Evolutionary conservation across 2,113 vertebrate genomes (phyloP), one percentile per base, ranked within the genome.

Genomic region (Gavialis gangeticus): DNA sequence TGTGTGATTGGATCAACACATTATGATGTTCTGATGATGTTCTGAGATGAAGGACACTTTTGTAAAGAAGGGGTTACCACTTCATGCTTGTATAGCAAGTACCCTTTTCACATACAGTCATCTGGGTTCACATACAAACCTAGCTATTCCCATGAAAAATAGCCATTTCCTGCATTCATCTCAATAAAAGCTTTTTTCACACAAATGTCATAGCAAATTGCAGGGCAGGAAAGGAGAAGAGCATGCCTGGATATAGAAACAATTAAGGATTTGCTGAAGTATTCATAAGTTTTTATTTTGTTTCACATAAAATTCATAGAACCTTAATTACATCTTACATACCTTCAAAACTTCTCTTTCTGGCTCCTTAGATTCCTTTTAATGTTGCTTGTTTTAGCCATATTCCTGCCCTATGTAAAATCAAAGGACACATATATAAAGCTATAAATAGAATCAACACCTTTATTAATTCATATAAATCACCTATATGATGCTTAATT

Each of bases 401-500:
- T 34, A 71, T 21, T 71, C 30, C 30, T 71, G 67, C 19, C 67
- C 19, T 22, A n/a, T 71, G 18, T 71, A 37, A 71, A 71, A 34
- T 10, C 30, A 69, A 34, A 5, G 30, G 13, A 9, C n/a, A 69
- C 30, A n/a, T 71, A 22, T 37, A 19, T 71, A 34, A 37, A 21
- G 30, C 67, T 21, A 71, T 6, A 34, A 37, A 30, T 34, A 71
- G 30, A 71, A 71, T 34, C 12, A 21, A 12, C 10, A 19, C 19
- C 30, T 34, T 69, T 18, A 58, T 4, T 79, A 56, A 69, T 75
- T 62, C 55, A 55, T 75, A 81, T 57, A 94, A 84, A 6, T 12
- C 66, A 82, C 69, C 10, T 79, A 57, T 14, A 73, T 82, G 69
- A 89, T 12, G 27, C 15, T 94, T 86, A 91, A 92, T 93, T 91